Percentiles rank a stretch among this genome's conserved stretches.
These are phyloP conservation scores for Periparus ater DNA, from an alignment of 2,797 vertebrate species.

Conservation along the genomic window DNA sequence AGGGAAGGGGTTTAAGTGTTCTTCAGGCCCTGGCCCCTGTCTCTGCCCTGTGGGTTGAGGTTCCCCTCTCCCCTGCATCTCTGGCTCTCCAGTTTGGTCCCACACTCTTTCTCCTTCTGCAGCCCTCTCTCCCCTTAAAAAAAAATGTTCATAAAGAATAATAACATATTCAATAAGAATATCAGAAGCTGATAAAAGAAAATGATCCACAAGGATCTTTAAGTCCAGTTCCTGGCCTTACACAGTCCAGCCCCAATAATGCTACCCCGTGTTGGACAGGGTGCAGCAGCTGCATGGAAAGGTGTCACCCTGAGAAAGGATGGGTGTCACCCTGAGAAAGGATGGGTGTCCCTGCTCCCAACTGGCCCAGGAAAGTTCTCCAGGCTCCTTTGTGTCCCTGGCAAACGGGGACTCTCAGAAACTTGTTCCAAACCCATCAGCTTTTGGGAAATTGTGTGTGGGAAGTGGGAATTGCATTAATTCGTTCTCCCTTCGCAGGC, in stretches of 20 bases:
- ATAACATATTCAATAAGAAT: too few relatives aligned
- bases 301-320: neutral
- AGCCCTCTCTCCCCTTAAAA: neutral
- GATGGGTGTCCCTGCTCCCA: neutral
- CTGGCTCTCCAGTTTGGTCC: rapidly evolving
- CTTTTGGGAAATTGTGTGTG: neutral
- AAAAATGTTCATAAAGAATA: too few relatives aligned
- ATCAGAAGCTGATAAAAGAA: neutral
- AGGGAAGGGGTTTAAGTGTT: neutral
- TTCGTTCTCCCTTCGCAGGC: neutral
- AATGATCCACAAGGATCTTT: neutral
- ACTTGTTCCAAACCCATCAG: neutral
- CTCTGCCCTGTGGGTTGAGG: neutral
- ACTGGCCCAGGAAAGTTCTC: neutral
- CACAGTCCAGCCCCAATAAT: neutral
- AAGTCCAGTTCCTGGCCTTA: neutral
- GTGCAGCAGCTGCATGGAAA: rapidly evolving
- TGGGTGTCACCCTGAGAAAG: neutral
- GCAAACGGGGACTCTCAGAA: rapidly evolving
- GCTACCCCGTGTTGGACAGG: neutral
- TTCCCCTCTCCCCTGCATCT: neutral
- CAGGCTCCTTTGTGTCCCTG: neutral
- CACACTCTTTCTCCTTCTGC: neutral
- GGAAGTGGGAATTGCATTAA: rapidly evolving
- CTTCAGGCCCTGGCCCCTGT: rapidly evolving